These are phyloP conservation scores for Endomychus coccineus DNA, from an alignment of 2,888 invertebrate species.

Conservation along the genomic window DNA sequence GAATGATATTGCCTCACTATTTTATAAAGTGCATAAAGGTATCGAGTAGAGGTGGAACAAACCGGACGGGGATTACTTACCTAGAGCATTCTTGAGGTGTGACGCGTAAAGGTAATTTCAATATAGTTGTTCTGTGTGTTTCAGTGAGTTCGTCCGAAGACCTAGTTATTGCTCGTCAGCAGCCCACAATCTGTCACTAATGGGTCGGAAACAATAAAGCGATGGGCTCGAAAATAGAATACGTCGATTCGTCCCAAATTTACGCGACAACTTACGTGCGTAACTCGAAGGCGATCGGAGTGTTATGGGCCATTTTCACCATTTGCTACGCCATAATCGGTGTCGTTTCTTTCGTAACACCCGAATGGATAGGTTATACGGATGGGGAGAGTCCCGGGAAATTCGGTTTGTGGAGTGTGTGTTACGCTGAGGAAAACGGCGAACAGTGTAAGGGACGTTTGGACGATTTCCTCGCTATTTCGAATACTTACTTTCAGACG, in stretches of 20 bases:
- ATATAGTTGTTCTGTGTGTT: no score
- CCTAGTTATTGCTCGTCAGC: no score
- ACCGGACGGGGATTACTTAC: no score
- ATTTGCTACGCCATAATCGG: conserved; percentile 95
- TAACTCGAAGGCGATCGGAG: conserved; percentile 91
- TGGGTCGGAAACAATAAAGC: no score
- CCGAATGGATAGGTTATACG: conserved; percentile 83
- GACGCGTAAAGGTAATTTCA: no score
- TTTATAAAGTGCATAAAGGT: no score
- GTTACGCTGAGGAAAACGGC: conserved; percentile 67
- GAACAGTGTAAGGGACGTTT: conserved; percentile 81
- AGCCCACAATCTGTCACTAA: no score
- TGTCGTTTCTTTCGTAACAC: conserved; percentile 92
- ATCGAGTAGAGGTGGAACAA: no score
- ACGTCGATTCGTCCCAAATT: conserved; percentile 84
- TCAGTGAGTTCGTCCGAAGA: no score
- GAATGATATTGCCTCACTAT: no score
- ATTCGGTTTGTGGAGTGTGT: conserved; percentile 88
- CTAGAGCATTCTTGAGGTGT: no score
- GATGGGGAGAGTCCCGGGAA: conserved; percentile 83
- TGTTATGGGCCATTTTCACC: conserved; percentile 96
- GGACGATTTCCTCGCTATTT: conserved; percentile 69
- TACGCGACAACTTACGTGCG: conserved; percentile 86
- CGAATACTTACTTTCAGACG: conserved; percentile 73
- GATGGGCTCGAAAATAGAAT: conserved; percentile 89